These are phyloP conservation scores for Odontamblyopus rebecca DNA, from an alignment of 2,797 vertebrate genomes.

Conservation along the genomic window DNA sequence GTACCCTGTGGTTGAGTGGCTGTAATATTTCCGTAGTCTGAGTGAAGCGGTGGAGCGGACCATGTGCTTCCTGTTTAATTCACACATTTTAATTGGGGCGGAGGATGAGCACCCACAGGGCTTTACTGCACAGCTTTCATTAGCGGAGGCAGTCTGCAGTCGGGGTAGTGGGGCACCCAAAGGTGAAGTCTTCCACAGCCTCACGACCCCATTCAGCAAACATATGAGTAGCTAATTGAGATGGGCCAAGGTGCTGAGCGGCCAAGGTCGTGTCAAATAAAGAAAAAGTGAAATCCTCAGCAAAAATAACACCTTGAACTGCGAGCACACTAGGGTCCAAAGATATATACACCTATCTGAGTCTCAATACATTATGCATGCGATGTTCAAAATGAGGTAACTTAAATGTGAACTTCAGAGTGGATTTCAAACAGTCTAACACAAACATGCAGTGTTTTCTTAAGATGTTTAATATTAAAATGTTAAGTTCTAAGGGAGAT, in stretches of 20 bases:
- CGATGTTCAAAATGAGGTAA: slow-evolving; percentile 44
- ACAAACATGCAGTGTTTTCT: slow-evolving; percentile 37
- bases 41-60: slow-evolving; percentile 51
- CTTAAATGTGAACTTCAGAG: slow-evolving; percentile 39
- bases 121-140: slow-evolving; percentile 71
- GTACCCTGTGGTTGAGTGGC: slow-evolving; percentile 1
- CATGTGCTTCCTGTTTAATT: slow-evolving; percentile 68
- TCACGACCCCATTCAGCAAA: slow-evolving; percentile 59
- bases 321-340: slow-evolving; percentile 20
- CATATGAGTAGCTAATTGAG: slow-evolving; percentile 76
- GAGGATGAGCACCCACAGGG: slow-evolving; percentile 56
- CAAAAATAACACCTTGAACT: slow-evolving; percentile 28
- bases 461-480: slow-evolving; percentile 15
- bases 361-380: slow-evolving; percentile 44
- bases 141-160: slow-evolving; percentile 58
- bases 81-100: slow-evolving; percentile 80
- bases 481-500: neutral
- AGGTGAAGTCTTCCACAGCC: slow-evolving; percentile 59
- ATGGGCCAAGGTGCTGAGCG: slow-evolving; percentile 54
- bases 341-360: slow-evolving; percentile 16
- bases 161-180: slow-evolving; percentile 51
- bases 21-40: slow-evolving; percentile 25
- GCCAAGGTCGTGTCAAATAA: slow-evolving; percentile 46
- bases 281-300: slow-evolving; percentile 52
- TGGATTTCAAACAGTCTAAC: slow-evolving; percentile 37